Evolutionary conservation across 2,888 invertebrate genomes (phyloP).

Genomic region (Drosophila infuscata): DNA sequence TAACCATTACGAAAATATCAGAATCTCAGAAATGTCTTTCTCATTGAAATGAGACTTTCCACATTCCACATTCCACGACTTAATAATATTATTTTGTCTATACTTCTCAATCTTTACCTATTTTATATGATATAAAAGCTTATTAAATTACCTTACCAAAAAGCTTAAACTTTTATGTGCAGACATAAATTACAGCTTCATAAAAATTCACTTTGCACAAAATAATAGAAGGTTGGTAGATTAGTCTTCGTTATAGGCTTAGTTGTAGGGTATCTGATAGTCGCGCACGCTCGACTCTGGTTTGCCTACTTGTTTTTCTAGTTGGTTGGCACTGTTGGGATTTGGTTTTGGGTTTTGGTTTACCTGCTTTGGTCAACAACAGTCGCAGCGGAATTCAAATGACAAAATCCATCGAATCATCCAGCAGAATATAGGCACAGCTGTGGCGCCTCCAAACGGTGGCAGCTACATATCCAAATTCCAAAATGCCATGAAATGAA

Average conservation of each 20-base stretch:
- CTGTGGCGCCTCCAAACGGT: conserved; percentile 81
- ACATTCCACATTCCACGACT: too few species aligned
- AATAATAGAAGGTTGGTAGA: too few species aligned
- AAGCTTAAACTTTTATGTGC: background rate
- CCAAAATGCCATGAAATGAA: conserved; percentile 35
- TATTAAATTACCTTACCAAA: background rate
- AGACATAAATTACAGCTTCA: too few species aligned
- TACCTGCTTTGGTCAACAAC: conserved; percentile 52
- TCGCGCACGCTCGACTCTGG: background rate
- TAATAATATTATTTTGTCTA: too few species aligned
- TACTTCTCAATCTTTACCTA: too few species aligned
- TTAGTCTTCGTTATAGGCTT: background rate
- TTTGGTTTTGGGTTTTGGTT: conserved; percentile 44
- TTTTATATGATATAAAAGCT: too few species aligned
- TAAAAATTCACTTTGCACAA: too few species aligned
- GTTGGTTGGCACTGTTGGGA: conserved; percentile 27
- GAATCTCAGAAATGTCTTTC: background rate
- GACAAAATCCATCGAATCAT: conserved; percentile 80
- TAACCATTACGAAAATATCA: background rate
- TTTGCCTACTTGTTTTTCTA: conserved; percentile 14
- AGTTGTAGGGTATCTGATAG: background rate
- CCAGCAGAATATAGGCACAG: conserved; percentile 79
- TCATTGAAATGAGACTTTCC: too few species aligned
- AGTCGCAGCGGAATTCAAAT: conserved; percentile 50
- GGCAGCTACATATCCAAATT: conserved; percentile 39